Percentiles rank a stretch among this genome's conserved stretches.
Evolutionary conservation across 2,113 vertebrate genomes (phyloP).

Genomic region (Neoarius graeffei): DNA sequence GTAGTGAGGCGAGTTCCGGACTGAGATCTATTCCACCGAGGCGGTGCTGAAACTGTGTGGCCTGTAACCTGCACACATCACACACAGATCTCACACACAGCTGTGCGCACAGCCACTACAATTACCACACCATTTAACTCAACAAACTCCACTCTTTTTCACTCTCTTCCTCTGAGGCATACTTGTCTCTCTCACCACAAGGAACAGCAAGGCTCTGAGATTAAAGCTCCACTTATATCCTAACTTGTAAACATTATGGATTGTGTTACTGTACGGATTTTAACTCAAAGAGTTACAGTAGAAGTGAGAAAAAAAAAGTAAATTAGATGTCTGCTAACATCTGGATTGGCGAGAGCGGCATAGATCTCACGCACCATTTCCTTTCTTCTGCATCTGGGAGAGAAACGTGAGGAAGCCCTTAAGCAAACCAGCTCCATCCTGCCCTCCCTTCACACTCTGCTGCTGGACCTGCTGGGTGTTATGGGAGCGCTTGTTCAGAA

Average conservation of each 20-base stretch:
- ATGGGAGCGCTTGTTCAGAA: conserved; percentile 41
- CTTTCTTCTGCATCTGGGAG: conserved; percentile 25
- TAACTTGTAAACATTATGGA: conserved; percentile 28
- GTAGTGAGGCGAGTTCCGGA: conserved; percentile 57
- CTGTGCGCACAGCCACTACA: conserved; percentile 34
- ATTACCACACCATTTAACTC: conserved; percentile 43
- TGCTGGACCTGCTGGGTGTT: conserved; percentile 28
- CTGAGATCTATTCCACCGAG: conserved; percentile 40
- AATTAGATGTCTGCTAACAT: conserved; percentile 4
- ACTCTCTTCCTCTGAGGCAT: conserved; percentile 11
- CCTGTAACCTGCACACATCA: conserved; percentile 50
- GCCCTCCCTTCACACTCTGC: conserved; percentile 47
- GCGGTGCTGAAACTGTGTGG: conserved; percentile 43
- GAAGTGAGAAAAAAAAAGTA: background rate
- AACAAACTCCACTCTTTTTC: conserved; percentile 21
- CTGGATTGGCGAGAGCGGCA: background rate
- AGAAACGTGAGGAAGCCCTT: conserved; percentile 30
- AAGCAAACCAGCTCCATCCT: conserved; percentile 37
- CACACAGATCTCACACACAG: conserved; percentile 43
- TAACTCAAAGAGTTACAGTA: background rate
- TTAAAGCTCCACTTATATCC: conserved; percentile 23
- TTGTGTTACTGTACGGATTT: background rate
- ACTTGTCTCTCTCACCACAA: conserved; percentile 14
- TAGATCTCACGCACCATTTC: conserved; percentile 23
- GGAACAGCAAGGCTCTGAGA: conserved; percentile 12